These are phyloP conservation scores for Girardia tigrina DNA, from an alignment of 2,888 invertebrate species.

Conservation along the genomic window DNA sequence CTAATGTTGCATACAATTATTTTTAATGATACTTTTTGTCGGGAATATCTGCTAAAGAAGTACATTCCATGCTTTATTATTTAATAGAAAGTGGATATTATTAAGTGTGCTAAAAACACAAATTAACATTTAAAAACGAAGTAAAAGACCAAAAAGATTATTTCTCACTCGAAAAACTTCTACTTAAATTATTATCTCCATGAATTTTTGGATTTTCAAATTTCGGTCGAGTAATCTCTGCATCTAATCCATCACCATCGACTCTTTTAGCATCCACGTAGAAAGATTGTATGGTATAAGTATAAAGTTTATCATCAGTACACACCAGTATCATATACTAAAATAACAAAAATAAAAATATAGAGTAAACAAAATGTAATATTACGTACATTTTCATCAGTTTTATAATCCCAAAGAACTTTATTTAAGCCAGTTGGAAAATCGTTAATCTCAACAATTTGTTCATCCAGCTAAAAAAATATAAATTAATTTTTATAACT, in stretches of 20 bases:
- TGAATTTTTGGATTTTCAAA: constrained; percentile 11
- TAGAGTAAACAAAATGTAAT: no score
- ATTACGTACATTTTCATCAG: constrained; percentile 33
- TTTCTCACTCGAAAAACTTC: background rate
- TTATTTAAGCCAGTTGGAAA: constrained; percentile 60
- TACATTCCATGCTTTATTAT: no score
- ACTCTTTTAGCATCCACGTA: constrained; percentile 13
- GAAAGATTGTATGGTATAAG: background rate
- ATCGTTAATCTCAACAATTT: constrained; percentile 57
- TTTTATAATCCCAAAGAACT: constrained; percentile 67
- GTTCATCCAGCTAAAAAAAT: constrained; percentile 50
- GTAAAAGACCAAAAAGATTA: no score
- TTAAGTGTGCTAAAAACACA: no score
- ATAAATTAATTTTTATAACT: no score
- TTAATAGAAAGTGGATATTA: no score
- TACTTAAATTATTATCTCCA: background rate
- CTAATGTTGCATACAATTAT: no score
- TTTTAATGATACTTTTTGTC: no score
- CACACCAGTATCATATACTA: background rate
- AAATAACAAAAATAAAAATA: no score
- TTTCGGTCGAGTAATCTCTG: background rate
- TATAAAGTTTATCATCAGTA: background rate
- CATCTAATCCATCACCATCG: background rate
- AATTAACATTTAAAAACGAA: no score
- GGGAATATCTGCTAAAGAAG: no score